phyloP scores from a whole-genome alignment of 2,797 vertebrate genomes.

The Graptemys geographica region DNA sequence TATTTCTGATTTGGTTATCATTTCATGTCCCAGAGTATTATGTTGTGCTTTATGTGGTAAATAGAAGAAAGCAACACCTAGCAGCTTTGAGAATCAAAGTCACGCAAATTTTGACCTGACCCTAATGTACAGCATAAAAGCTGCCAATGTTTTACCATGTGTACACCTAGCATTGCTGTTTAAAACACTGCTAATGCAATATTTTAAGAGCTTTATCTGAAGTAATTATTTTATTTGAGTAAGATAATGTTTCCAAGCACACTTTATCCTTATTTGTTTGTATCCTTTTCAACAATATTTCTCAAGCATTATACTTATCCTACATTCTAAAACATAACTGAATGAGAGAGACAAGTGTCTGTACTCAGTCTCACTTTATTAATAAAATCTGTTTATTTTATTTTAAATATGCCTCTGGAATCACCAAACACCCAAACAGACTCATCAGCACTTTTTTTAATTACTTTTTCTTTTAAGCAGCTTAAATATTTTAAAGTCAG shows the following conservation, averaged over 20 bases:
- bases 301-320: background rate
- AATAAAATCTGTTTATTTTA: background rate
- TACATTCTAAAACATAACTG: conserved; percentile 1
- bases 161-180: background rate
- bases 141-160: background rate
- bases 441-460: conserved; percentile 58
- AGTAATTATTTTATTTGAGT: background rate
- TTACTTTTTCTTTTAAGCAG: conserved; percentile 62
- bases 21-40: background rate
- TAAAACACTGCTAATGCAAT: background rate
- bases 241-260: background rate
- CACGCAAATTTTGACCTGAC: background rate
- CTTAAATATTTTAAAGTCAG: conserved; percentile 73
- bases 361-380: background rate
- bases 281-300: background rate
- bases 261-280: background rate
- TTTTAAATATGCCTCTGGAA: conserved; percentile 43
- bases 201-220: conserved; percentile 13
- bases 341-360: background rate
- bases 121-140: background rate
- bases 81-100: background rate
- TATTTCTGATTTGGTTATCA: background rate
- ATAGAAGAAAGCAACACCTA: background rate
- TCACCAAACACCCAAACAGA: background rate
- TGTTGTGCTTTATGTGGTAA: accelerated